phyloP scores from a whole-genome alignment of 2,888 invertebrate species.

The Reticulitermes lucifugus region DNA sequence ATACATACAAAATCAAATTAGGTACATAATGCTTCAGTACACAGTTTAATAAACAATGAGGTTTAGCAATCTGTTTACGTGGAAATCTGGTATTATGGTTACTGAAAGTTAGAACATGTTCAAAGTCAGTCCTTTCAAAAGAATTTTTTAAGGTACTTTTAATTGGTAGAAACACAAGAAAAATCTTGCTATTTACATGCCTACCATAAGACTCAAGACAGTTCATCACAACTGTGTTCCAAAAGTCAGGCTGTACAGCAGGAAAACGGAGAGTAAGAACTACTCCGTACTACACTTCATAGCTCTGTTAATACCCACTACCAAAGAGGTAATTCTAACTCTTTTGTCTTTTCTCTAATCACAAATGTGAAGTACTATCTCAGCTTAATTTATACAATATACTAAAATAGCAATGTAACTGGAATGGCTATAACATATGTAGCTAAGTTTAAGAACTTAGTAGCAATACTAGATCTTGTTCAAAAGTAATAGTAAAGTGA shows the following conservation, averaged over 20 bases:
- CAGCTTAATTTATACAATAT: background rate
- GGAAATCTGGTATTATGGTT: no score
- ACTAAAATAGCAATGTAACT: background rate
- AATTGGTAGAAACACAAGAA: background rate
- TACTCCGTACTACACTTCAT: background rate
- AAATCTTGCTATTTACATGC: background rate
- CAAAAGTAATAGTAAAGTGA: background rate
- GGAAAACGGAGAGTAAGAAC: background rate
- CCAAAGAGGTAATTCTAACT: background rate
- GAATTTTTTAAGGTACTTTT: no score
- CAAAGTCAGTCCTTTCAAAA: no score
- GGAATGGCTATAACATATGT: background rate
- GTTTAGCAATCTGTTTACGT: background rate
- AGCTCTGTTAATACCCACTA: background rate
- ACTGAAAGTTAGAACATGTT: no score
- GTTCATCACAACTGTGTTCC: no score
- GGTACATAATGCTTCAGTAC: background rate
- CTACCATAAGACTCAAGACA: background rate
- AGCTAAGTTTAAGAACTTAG: background rate
- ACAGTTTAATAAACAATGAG: background rate
- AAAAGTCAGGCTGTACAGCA: background rate
- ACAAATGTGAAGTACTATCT: background rate
- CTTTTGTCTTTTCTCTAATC: background rate
- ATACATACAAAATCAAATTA: background rate
- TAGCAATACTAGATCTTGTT: background rate